Percentiles rank a stretch among this genome's conserved stretches.
phyloP scores from a whole-genome alignment of 2,113 vertebrate species.

The Paradoxurus hermaphroditus region DNA sequence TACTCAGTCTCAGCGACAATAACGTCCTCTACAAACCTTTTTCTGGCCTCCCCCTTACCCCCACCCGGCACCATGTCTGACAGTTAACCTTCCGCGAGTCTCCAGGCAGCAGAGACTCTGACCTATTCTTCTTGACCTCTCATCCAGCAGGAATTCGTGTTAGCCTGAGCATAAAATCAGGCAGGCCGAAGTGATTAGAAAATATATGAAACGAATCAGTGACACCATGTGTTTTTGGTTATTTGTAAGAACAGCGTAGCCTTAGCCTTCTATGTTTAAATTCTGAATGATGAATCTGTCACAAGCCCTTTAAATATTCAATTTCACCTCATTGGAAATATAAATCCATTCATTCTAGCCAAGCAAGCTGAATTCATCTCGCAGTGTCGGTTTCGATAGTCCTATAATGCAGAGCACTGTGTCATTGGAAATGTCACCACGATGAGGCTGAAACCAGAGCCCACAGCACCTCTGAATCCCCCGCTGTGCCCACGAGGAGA shows the following conservation, averaged over 20 bases:
- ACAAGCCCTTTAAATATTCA: constrained; percentile 25
- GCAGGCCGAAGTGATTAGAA: neutral
- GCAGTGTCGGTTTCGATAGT: neutral
- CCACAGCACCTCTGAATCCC: neutral
- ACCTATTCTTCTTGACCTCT: neutral
- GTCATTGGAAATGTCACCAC: neutral
- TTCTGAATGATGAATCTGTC: neutral
- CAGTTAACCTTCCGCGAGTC: neutral
- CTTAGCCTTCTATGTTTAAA: neutral
- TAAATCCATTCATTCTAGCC: constrained; percentile 31
- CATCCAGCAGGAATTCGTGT: neutral
- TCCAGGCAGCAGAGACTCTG: neutral
- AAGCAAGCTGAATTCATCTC: constrained; percentile 39
- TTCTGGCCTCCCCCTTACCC: neutral
- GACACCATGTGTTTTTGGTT: neutral
- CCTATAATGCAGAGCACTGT: neutral
- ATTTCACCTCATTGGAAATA: constrained; percentile 47
- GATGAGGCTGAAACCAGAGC: neutral
- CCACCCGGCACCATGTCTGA: neutral
- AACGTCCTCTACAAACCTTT: neutral
- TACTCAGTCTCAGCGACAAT: neutral
- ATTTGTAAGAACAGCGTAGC: neutral
- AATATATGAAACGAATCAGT: neutral
- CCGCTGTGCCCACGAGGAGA: neutral
- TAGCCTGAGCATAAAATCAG: constrained; percentile 17